Conservation (phyloP, 1,140 invertebrate genomes). For the Cydia strobilella region DNA sequence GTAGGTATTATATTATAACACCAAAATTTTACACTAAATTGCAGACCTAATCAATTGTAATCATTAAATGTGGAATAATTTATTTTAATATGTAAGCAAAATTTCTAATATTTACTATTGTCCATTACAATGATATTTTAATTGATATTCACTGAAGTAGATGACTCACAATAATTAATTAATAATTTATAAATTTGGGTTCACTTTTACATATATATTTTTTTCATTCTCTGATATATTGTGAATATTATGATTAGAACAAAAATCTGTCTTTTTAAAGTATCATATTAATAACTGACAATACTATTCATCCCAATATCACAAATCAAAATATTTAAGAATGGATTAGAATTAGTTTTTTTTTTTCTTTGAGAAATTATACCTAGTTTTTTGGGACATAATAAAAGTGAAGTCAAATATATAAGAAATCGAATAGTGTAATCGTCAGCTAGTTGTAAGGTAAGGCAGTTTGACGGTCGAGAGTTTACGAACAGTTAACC, state of each 20-base stretch:
- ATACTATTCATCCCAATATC: no score
- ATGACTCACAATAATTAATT: neutral
- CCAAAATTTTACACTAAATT: slow-evolving; percentile 27
- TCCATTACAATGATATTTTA: slow-evolving; percentile 22
- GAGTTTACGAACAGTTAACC: slow-evolving; percentile 53
- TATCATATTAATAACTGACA: neutral
- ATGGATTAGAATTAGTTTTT: neutral
- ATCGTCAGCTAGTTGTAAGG: neutral
- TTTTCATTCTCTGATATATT: neutral
- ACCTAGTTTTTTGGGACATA: neutral
- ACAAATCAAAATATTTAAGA: no score
- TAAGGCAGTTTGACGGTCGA: slow-evolving; percentile 37
- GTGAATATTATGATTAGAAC: neutral
- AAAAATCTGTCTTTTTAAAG: neutral
- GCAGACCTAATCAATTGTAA: slow-evolving; percentile 24
- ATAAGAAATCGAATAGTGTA: slow-evolving; percentile 35
- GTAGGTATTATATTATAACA: slow-evolving; percentile 31
- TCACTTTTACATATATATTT: neutral
- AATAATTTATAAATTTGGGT: neutral
- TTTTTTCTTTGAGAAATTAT: neutral
- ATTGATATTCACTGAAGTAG: slow-evolving; percentile 25
- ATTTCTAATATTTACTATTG: slow-evolving; percentile 25
- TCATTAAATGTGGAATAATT: slow-evolving; percentile 27
- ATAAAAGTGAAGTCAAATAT: slow-evolving; percentile 27
- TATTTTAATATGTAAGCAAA: slow-evolving; percentile 28